phyloP scores from a whole-genome alignment of 2,888 invertebrate species.

The Formica aserva region DNA sequence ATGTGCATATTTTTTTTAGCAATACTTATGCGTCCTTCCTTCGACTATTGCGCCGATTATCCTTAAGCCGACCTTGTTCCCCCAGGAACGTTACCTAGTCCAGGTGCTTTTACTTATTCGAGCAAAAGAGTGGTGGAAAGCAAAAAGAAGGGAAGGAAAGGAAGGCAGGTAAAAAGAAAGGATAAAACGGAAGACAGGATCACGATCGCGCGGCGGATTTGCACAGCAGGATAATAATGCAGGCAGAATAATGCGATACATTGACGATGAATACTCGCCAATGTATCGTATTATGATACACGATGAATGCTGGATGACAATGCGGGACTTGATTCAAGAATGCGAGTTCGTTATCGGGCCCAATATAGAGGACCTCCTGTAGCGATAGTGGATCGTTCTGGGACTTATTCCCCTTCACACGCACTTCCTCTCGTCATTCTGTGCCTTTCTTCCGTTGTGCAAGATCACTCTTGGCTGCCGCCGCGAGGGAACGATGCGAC shows the following conservation, averaged over 20 bases:
- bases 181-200: conserved; percentile 61
- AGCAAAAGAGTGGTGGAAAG: conserved; percentile 45
- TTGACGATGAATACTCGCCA: conserved; percentile 74
- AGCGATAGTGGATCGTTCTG: conserved; percentile 70
- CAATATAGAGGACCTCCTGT: conserved; percentile 70
- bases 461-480: background rate
- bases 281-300: conserved; percentile 50
- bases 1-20: background rate
- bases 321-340: conserved; percentile 82
- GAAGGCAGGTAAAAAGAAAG: conserved; percentile 37
- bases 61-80: conserved; percentile 6
- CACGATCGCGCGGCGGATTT: conserved; percentile 57
- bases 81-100: conserved; percentile 43
- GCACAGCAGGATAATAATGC: conserved; percentile 65
- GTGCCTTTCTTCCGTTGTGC: conserved; percentile 29
- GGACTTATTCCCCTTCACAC: conserved; percentile 58
- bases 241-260: conserved; percentile 75
- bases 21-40: background rate
- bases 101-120: conserved; percentile 68
- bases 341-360: conserved; percentile 80
- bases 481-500: background rate
- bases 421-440: conserved; percentile 29
- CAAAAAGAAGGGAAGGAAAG: conserved; percentile 25
- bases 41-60: conserved; percentile 31
- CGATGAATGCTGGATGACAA: conserved; percentile 74